These are phyloP conservation scores for Deilephila porcellus DNA, from an alignment of 2,888 invertebrate genomes.

Conservation along the genomic window DNA sequence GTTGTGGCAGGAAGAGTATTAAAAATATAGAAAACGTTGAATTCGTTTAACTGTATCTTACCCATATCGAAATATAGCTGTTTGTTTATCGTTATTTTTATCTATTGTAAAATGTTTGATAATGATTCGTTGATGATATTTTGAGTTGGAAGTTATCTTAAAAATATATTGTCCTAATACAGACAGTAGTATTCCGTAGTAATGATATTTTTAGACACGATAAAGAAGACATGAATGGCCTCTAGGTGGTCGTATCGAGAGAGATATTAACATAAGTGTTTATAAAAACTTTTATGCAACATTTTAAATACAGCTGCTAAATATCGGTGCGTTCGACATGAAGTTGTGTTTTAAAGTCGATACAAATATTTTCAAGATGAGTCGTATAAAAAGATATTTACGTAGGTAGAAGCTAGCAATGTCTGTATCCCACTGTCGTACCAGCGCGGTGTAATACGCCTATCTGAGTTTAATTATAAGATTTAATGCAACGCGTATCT, in stretches of 20 bases:
- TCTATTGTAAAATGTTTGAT: too few species aligned
- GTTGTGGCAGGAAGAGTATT: too few species aligned
- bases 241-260: not conserved
- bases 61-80: too few species aligned
- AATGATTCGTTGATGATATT: too few species aligned
- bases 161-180: too few species aligned
- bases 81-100: too few species aligned
- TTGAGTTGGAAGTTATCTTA: too few species aligned
- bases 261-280: not conserved
- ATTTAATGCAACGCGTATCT: conserved; percentile 64
- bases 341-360: conserved; percentile 24
- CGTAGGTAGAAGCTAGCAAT: conserved; percentile 12
- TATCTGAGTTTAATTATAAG: conserved; percentile 65
- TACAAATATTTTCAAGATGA: not conserved
- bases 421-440: conserved; percentile 27
- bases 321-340: not conserved
- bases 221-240: too few species aligned
- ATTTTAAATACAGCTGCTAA: not conserved
- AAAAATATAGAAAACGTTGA: too few species aligned
- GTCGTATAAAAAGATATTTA: conserved; percentile 9
- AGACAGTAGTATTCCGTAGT: too few species aligned
- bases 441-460: conserved; percentile 48
- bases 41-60: too few species aligned
- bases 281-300: not conserved
- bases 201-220: too few species aligned